Evolutionary conservation across 2,888 invertebrate genomes (phyloP), one percentile per base, ranked within the genome.

Genomic region (Boloria euphrosyne): DNA sequence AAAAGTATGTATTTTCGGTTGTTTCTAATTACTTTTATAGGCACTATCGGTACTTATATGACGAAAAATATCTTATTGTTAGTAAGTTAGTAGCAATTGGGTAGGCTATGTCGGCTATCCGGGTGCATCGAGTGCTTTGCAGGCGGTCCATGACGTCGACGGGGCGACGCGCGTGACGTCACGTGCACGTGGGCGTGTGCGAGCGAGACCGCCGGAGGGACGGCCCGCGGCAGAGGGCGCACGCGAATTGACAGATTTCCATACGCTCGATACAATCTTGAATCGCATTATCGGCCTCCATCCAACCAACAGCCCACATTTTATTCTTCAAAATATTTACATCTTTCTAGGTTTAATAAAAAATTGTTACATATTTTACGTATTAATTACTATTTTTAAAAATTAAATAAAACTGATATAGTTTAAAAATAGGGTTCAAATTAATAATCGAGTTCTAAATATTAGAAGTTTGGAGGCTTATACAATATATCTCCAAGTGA

Each of bases 251-350:
- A 87, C 87, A 86, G 85, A 84, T 86, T 83, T 85, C 82, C 82
- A 81, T 85, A 80, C 89, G 88, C 83, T 89, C 88, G 85, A 89
- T 89, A 89, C 87, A 80, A 87, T 88, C 88, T 87, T 80, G 84
- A 83, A 85, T 84, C 80, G 83, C 81, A 86, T 86, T 88, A 87
- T 82, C 79, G 81, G 74, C 72, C 77, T 22, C 65, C 74, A 53
- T 65, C 7, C 31, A 38, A 10, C 31, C 22, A n/a, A n/a, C 31
- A 31, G 31, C 31, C 7, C 7, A 38, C 10, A 38, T 38, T 38
- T 10, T 7, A 38, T 38, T 38, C 31, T 38, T 38, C 31, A 7
- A 7, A 38, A 10, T 10, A 38, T 38, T 38, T 7, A 38, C 31
- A 38, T 38, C 31, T 2, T 38, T 38, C 31, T 7, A 38, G 22